Percentiles rank a stretch among this genome's conserved stretches.
Evolutionary conservation across 2,888 invertebrate genomes (phyloP).

Genomic region (Chorisops tibialis): DNA sequence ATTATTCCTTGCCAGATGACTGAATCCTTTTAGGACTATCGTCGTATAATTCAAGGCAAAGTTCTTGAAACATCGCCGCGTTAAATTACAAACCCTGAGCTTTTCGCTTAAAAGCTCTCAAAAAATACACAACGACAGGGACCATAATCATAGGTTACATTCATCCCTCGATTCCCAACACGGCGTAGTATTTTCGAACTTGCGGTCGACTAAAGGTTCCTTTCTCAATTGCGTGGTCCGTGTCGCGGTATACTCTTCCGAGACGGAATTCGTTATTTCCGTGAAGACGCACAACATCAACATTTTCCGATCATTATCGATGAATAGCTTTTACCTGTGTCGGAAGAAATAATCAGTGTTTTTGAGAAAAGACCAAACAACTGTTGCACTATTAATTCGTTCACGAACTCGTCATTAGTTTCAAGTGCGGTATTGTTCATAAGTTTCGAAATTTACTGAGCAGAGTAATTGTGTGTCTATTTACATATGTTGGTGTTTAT

Average conservation of each 20-base stretch:
- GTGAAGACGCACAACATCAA: too few species aligned
- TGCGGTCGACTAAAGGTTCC: not conserved
- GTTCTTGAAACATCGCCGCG: too few species aligned
- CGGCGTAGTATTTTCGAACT: not conserved
- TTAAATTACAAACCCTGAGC: conserved; percentile 1
- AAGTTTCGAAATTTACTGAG: not conserved
- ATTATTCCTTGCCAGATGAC: too few species aligned
- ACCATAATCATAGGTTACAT: not conserved
- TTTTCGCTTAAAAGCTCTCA: not conserved
- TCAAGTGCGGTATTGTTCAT: not conserved
- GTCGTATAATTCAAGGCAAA: too few species aligned
- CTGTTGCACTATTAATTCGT: not conserved
- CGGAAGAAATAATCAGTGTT: too few species aligned
- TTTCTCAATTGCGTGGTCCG: not conserved
- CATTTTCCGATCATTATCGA: too few species aligned
- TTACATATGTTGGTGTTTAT: not conserved
- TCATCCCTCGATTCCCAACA: too few species aligned
- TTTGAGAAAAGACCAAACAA: too few species aligned
- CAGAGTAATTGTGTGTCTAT: not conserved
- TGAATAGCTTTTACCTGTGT: too few species aligned
- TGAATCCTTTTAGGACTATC: too few species aligned
- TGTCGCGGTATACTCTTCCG: too few species aligned
- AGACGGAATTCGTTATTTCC: too few species aligned
- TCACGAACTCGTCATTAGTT: not conserved
- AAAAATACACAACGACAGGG: not conserved